Evolutionary conservation across 2,888 invertebrate species (phyloP).

Genomic region (Andrena minutula): DNA sequence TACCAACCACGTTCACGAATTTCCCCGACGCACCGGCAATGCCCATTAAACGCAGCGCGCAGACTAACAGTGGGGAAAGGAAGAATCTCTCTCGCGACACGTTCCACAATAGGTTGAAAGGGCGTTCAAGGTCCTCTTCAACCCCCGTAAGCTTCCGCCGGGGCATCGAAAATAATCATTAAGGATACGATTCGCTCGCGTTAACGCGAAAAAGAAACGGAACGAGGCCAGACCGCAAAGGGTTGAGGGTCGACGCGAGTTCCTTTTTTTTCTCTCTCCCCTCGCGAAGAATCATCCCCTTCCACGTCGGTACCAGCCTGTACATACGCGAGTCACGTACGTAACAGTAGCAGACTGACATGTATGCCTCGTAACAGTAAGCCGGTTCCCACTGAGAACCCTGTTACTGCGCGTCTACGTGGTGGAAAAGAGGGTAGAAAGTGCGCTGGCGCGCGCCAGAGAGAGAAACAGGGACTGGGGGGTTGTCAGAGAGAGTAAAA

Average conservation of each 20-base stretch:
- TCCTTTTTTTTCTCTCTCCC: constrained; percentile 22
- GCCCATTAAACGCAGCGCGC: too few species aligned
- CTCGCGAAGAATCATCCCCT: constrained; percentile 58
- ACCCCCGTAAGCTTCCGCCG: background rate
- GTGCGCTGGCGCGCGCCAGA: constrained; percentile 21
- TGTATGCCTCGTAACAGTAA: constrained; percentile 73
- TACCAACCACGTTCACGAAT: too few species aligned
- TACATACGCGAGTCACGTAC: constrained; percentile 70
- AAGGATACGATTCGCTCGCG: constrained; percentile 7
- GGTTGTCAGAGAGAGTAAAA: constrained; percentile 23
- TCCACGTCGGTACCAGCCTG: constrained; percentile 64
- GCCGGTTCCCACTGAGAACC: constrained; percentile 71
- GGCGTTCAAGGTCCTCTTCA: background rate
- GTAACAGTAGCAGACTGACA: constrained; percentile 70
- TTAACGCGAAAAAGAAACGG: constrained; percentile 40
- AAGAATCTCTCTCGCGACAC: background rate
- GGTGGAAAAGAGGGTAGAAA: constrained; percentile 61
- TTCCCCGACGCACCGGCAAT: too few species aligned
- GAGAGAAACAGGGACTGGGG: constrained; percentile 22
- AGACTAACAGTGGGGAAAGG: too few species aligned
- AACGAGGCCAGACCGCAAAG: constrained; percentile 17
- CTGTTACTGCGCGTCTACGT: constrained; percentile 67
- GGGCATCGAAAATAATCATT: constrained; percentile 22
- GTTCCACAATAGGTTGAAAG: background rate
- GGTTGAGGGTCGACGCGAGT: constrained; percentile 40